Conservation (phyloP, 2,888 invertebrate genomes). For the Laspeyria flexula region DNA sequence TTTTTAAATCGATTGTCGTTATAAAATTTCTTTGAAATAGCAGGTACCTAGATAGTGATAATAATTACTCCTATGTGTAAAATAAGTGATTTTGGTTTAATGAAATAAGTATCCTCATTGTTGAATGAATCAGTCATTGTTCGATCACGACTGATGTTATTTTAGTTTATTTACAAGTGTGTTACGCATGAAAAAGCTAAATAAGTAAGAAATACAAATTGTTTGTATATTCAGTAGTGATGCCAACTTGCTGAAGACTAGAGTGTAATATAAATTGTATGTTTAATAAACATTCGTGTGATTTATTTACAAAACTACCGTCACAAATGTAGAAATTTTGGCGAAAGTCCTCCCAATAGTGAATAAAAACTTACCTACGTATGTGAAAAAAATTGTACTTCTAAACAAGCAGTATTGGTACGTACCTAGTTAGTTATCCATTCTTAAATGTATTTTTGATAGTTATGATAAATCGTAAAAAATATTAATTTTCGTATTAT, state of each 20-base stretch:
- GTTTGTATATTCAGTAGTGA: no score
- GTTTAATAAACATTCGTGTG: no score
- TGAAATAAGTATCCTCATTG: constrained; percentile 7
- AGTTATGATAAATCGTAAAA: not conserved
- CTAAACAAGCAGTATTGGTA: not conserved
- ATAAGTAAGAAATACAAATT: no score
- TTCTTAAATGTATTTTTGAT: not conserved
- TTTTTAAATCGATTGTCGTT: no score
- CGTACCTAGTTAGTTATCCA: not conserved
- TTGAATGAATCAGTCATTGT: constrained; percentile 21
- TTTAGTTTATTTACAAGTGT: no score
- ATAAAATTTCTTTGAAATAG: no score
- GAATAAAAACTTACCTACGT: no score
- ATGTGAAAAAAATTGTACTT: not conserved
- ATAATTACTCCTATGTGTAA: no score
- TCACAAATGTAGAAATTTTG: not conserved
- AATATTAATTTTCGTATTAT: not conserved
- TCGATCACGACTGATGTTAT: constrained; percentile 9
- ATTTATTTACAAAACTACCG: not conserved
- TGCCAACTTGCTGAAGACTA: no score
- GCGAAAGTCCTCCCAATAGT: no score
- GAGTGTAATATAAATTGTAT: not conserved
- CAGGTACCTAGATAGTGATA: not conserved
- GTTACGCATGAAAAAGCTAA: no score
- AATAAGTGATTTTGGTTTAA: no score